Base-by-base conservation (phyloP, 2,888 invertebrate species). In the Macaria liturata region DNA sequence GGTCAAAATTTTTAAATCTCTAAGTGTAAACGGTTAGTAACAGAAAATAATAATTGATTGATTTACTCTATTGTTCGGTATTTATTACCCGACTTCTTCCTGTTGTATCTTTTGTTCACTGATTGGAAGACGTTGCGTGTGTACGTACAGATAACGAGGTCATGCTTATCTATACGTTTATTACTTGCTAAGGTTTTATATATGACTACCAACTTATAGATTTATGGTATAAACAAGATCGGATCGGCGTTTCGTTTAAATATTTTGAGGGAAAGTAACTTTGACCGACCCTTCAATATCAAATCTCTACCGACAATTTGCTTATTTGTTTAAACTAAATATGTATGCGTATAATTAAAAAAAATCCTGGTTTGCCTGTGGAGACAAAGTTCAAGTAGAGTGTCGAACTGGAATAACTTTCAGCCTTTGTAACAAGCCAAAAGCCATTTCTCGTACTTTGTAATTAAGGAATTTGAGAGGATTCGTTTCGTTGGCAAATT, bases 81-180 rank as follows among this genome's bases (percentile, higher is more conserved):
- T 68, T 61, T 61, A 60, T 62, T 60, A 57, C 44, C 20, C 47
- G 56, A 54, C 60, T 68, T 71, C 65, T 72, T 75, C 70, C 70
- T 71, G 68, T 67, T 73, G 69, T 68, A 66, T 76, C 72, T 71
- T 70, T 68, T 72, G 70, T 71, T 70, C 67, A 70, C 69, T 74
- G 72, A 73, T 75, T 75, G 69, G 68, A 72, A 75, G 69, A 76
- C 76, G 68, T 78, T 75, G 75, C 76, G 73, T 78, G 73, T 78
- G 76, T 70, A 52, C 76, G 69, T 73, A 75, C 66, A 75, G 83
- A 85, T 85, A 83, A 80, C 73, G 78, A 78, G 84, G 85, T 84
- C 84, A 80, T 72, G 70, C 70, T 76, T 80, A 83, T 83, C 82
- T 75, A 67, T 65, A 52, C 69, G 67, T 71, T 69, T 72, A 74